Conservation (phyloP, 2,797 vertebrate genomes). For the Hippocampus kuda region DNA sequence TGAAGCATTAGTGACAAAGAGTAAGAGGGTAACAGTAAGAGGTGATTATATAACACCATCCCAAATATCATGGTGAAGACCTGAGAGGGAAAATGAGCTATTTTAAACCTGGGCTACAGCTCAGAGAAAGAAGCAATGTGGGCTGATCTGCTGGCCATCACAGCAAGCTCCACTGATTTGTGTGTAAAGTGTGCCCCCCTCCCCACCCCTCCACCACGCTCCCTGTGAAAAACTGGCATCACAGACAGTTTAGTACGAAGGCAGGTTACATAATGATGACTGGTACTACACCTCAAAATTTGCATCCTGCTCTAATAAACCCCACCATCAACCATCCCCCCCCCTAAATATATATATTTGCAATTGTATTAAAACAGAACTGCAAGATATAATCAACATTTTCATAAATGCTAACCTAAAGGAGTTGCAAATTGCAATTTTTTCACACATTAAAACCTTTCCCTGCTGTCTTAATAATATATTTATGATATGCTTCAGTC, state of each 20-base stretch:
- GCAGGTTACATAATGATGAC: slow-evolving; percentile 33
- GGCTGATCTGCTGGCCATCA: slow-evolving; percentile 47
- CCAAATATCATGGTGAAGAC: slow-evolving; percentile 49
- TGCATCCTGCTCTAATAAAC: slow-evolving; percentile 1
- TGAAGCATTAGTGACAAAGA: slow-evolving; percentile 25
- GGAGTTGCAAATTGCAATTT: no score
- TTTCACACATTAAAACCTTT: no score
- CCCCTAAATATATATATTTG: no score
- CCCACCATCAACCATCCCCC: no score
- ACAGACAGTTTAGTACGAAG: slow-evolving; percentile 35
- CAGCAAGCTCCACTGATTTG: slow-evolving; percentile 22
- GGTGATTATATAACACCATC: slow-evolving; percentile 44
- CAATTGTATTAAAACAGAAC: no score
- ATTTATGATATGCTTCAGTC: no score
- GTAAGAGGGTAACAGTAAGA: slow-evolving; percentile 37
- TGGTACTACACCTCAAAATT: slow-evolving; percentile 10
- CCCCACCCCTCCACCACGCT: not conserved
- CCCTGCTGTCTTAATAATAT: no score
- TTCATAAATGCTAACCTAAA: no score
- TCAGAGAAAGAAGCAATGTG: slow-evolving; percentile 48
- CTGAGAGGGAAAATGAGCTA: slow-evolving; percentile 43
- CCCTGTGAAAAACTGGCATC: slow-evolving; percentile 36
- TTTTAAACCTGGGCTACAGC: slow-evolving; percentile 49
- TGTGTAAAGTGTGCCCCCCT: slow-evolving; percentile 20
- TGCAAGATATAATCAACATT: no score